These are phyloP conservation scores for Notospermus geniculatus DNA, from an alignment of 1,140 invertebrate genomes.

Conservation along the genomic window DNA sequence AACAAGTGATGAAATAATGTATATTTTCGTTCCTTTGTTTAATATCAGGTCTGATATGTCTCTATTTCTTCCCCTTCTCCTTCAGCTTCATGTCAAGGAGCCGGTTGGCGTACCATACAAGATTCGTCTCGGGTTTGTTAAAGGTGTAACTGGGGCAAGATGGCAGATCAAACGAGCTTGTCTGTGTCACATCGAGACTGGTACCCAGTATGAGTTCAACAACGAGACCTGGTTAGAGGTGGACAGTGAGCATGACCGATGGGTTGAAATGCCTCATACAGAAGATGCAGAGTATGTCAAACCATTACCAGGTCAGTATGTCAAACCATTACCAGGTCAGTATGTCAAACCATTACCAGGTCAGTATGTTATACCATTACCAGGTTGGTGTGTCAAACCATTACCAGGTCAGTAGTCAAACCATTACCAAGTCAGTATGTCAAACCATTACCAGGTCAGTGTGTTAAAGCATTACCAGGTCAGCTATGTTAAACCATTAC, in stretches of 20 bases:
- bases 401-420: no score
- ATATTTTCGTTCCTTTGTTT: no score
- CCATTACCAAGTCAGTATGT: conserved; percentile 22
- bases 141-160: conserved; percentile 27
- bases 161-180: conserved; percentile 32
- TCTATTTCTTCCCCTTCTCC: not conserved
- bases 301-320: conserved; percentile 22
- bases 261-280: conserved; percentile 32
- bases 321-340: no score
- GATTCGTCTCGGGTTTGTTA: conserved; percentile 32
- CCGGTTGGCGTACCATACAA: conserved; percentile 39
- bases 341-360: no score
- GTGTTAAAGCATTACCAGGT: no score
- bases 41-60: no score
- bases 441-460: no score
- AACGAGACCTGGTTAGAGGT: conserved; percentile 28
- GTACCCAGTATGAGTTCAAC: conserved; percentile 29
- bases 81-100: conserved; percentile 29
- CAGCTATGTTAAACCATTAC: no score
- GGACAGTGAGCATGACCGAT: conserved; percentile 30
- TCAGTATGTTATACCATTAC: no score
- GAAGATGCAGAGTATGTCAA: conserved; percentile 19
- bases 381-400: no score
- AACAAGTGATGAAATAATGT: no score
- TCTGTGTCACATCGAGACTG: conserved; percentile 29